phyloP scores from a whole-genome alignment of 2,113 vertebrate genomes.

The rabbit (Oryctolagus cuniculus) region mOryCun1.1 NC_091440.1:62809001-62809500 shows the following conservation, averaged over 20 bases:
- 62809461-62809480: neutral
- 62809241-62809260: constrained; percentile 67
- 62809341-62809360: neutral
- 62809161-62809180: constrained; percentile 65
- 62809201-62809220: constrained; percentile 79
- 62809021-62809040: constrained; percentile 64
- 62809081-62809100: constrained; percentile 54
- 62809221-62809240: constrained; percentile 63
- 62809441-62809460: neutral
- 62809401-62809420: neutral
- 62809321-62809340: neutral
- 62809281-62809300: constrained; percentile 32
- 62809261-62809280: constrained; percentile 22
- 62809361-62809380: neutral
- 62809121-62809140: constrained; percentile 75
- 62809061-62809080: constrained; percentile 59
- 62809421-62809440: neutral
- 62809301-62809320: constrained; percentile 54
- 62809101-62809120: constrained; percentile 83
- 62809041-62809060: constrained; percentile 68
- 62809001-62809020: constrained; percentile 19
- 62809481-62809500: too few relatives aligned
- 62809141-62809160: constrained; percentile 75
- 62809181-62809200: constrained; percentile 63
- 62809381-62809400: neutral